Conservation (phyloP, 1,140 invertebrate species). For the Scaptodrosophila lebanonensis region DNA sequence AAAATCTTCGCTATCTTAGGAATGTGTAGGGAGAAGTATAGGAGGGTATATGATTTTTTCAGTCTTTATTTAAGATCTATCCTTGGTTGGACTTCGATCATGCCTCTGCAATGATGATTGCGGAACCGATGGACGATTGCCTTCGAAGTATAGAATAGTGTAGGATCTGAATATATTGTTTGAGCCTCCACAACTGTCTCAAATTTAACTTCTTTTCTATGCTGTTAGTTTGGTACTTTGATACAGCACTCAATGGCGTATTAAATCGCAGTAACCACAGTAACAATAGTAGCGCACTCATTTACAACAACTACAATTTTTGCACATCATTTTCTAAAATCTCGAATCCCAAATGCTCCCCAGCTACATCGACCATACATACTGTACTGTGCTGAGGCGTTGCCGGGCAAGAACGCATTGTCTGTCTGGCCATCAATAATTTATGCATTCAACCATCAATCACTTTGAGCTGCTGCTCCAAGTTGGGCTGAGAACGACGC, state of each 20-base stretch:
- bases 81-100: no score
- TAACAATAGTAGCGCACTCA: constrained; percentile 15
- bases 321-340: constrained; percentile 44
- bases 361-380: constrained; percentile 10
- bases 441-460: constrained; percentile 73
- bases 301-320: constrained; percentile 42
- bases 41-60: no score
- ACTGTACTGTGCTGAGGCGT: background rate
- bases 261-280: constrained; percentile 3
- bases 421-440: constrained; percentile 67
- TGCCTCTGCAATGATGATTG: no score
- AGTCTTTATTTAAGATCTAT: no score
- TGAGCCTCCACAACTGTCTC: no score
- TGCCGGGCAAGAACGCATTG: constrained; percentile 34
- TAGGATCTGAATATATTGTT: no score
- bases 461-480: constrained; percentile 67
- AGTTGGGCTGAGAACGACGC: constrained; percentile 34
- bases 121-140: no score
- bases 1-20: no score
- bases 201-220: constrained; percentile 2
- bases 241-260: constrained; percentile 6
- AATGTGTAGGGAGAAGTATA: no score
- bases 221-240: constrained; percentile 1
- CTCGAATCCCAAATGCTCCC: constrained; percentile 4
- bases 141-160: no score